These are phyloP conservation scores for Pocillopora meandrina DNA, from an alignment of 92 coral and sea anemone species.

Conservation along the genomic window DNA sequence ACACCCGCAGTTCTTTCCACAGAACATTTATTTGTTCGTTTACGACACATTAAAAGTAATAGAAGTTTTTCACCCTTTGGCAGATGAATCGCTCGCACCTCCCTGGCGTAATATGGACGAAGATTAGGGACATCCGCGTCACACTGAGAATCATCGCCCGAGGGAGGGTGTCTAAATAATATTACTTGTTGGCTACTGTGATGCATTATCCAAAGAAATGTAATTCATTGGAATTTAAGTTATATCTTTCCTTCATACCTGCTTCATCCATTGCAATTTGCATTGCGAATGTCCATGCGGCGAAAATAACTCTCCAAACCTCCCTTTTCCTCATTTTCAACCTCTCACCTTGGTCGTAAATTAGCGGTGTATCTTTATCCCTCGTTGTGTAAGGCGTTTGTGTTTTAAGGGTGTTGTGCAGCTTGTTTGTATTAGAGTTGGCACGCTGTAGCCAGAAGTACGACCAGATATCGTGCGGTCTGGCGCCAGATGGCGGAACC, in stretches of 20 bases:
- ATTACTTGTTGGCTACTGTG: slow-evolving; percentile 19
- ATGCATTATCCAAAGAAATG: slow-evolving; percentile 12
- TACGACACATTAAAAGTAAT: not conserved
- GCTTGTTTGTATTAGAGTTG: slow-evolving; percentile 43
- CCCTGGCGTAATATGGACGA: slow-evolving; percentile 39
- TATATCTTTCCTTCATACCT: slow-evolving; percentile 33
- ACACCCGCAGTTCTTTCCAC: slow-evolving; percentile 6
- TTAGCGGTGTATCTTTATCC: slow-evolving; percentile 3
- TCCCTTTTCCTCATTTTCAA: slow-evolving; percentile 21
- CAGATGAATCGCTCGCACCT: slow-evolving; percentile 43
- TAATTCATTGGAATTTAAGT: not conserved
- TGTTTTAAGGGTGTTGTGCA: slow-evolving; percentile 19
- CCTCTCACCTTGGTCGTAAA: slow-evolving; percentile 14
- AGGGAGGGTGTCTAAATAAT: slow-evolving; percentile 43
- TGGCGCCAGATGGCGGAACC: slow-evolving; percentile 62
- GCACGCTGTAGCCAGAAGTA: slow-evolving; percentile 37
- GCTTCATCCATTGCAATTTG: slow-evolving; percentile 30
- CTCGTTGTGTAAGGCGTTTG: slow-evolving; percentile 11
- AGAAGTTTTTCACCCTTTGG: slow-evolving; percentile 26
- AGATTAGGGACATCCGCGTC: slow-evolving; percentile 46
- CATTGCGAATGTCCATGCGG: slow-evolving; percentile 10
- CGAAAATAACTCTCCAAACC: slow-evolving; percentile 22
- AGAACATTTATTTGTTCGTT: slow-evolving; percentile 20
- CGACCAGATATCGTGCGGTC: slow-evolving; percentile 39
- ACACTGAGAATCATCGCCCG: slow-evolving; percentile 31